Conservation (phyloP, 2,888 invertebrate genomes). For the Melanostoma scalare region DNA sequence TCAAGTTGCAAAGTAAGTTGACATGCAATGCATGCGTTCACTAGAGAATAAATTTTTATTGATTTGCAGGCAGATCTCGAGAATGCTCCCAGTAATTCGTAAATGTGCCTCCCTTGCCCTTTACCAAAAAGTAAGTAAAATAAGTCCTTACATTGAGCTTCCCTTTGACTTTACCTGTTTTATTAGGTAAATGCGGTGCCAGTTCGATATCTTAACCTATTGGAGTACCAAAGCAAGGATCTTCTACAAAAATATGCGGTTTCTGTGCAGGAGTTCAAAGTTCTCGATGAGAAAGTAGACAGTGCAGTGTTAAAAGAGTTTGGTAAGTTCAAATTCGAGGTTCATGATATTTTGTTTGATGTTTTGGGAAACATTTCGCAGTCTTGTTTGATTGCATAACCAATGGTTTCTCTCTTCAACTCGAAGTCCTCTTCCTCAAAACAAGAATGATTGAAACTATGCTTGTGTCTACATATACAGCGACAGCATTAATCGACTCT, state of each 20-base stretch:
- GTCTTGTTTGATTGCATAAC: too few relatives aligned
- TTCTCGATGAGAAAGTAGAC: conserved; percentile 88
- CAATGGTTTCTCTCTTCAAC: too few relatives aligned
- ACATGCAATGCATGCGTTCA: conserved; percentile 3
- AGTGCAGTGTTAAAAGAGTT: conserved; percentile 85
- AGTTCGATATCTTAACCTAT: conserved; percentile 90
- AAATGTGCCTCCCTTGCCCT: conserved; percentile 48
- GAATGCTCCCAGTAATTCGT: conserved; percentile 65
- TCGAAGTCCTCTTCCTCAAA: too few relatives aligned
- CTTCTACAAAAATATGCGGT: conserved; percentile 93
- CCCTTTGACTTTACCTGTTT: neutral
- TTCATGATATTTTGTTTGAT: too few relatives aligned
- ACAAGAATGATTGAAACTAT: too few relatives aligned
- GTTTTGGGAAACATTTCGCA: too few relatives aligned
- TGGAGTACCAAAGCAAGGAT: conserved; percentile 98
- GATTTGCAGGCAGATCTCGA: conserved; percentile 30
- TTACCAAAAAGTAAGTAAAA: conserved; percentile 42
- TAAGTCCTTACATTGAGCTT: neutral
- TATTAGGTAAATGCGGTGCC: conserved; percentile 47
- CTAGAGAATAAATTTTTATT: neutral
- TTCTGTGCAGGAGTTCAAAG: conserved; percentile 92
- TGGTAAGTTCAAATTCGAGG: conserved; percentile 82
- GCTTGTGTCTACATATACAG: too few relatives aligned
- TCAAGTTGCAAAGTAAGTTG: neutral
- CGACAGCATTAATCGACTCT: too few relatives aligned